A percentile compares a stretch with the other conserved stretches of the same genome.
Evolutionary conservation across 2,888 invertebrate species (phyloP).

Genomic region (Euphydryas editha): DNA sequence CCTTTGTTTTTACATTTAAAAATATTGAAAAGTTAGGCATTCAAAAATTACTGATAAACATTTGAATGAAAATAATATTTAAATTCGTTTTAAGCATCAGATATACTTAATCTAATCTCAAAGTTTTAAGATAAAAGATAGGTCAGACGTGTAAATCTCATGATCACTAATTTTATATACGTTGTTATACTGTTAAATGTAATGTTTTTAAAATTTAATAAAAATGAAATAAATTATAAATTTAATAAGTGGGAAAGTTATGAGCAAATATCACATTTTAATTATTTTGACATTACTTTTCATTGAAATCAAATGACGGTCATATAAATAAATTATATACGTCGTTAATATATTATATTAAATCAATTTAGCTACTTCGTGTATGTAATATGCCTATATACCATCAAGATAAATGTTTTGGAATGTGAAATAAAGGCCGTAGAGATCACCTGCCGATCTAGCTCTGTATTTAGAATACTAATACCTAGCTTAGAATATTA

Average conservation of each 20-base stretch:
- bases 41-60: slow-evolving; percentile 2
- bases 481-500: slow-evolving; percentile 26
- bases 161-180: neutral
- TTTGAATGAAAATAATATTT: neutral
- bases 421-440: slow-evolving; percentile 56
- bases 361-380: slow-evolving; percentile 26
- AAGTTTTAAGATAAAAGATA: slow-evolving; percentile 17
- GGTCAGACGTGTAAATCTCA: neutral
- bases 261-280: neutral
- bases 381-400: slow-evolving; percentile 22
- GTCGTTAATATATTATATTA: slow-evolving; percentile 3
- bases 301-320: slow-evolving; percentile 11
- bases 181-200: too few species aligned
- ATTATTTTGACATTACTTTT: slow-evolving; percentile 3
- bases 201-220: neutral
- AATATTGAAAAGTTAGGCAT: neutral
- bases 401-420: slow-evolving; percentile 24
- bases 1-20: too few species aligned
- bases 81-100: neutral
- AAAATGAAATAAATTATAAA: neutral
- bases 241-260: neutral
- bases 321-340: slow-evolving; percentile 3
- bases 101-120: slow-evolving; percentile 21
- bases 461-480: slow-evolving; percentile 35
- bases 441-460: slow-evolving; percentile 58